phyloP scores from a whole-genome alignment of 2,113 vertebrate species.

The Zootoca vivipara region DNA sequence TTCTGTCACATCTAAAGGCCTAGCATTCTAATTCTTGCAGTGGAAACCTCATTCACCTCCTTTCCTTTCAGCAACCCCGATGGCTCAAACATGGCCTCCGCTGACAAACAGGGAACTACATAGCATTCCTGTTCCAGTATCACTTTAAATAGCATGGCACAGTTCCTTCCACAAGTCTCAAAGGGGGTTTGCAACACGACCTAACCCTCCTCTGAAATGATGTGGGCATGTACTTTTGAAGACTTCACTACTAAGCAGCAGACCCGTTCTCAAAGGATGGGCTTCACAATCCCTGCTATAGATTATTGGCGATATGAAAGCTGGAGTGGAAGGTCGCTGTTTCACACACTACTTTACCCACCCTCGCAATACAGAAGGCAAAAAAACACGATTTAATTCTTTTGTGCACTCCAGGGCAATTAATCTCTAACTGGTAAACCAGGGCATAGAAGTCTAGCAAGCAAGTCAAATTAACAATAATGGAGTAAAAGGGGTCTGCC shows the following conservation, averaged over 20 bases:
- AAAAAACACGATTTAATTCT: conserved; percentile 40
- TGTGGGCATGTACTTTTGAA: neutral
- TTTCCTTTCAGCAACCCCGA: neutral
- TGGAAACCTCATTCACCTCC: neutral
- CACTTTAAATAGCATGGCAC: neutral
- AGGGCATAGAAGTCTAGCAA: conserved; percentile 41
- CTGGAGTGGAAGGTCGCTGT: conserved; percentile 42
- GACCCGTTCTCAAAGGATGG: conserved; percentile 6
- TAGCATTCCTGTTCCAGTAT: neutral
- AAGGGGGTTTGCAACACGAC: neutral
- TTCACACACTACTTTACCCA: conserved; percentile 35
- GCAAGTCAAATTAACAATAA: conserved; percentile 43
- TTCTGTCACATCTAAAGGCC: neutral
- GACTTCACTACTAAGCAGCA: conserved; percentile 9
- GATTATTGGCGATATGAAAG: conserved; percentile 10
- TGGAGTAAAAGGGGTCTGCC: conserved; percentile 50
- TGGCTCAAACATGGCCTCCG: neutral
- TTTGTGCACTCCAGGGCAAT: conserved; percentile 31
- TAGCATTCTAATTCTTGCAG: neutral
- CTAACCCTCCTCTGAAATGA: neutral
- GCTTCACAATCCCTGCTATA: conserved; percentile 9
- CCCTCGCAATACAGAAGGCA: conserved; percentile 30
- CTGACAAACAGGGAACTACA: conserved; percentile 1
- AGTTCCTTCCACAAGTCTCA: neutral
- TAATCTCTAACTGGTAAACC: conserved; percentile 24